Evolutionary conservation across 2,888 invertebrate genomes (phyloP).

Genomic region (Agriopis marginaria): DNA sequence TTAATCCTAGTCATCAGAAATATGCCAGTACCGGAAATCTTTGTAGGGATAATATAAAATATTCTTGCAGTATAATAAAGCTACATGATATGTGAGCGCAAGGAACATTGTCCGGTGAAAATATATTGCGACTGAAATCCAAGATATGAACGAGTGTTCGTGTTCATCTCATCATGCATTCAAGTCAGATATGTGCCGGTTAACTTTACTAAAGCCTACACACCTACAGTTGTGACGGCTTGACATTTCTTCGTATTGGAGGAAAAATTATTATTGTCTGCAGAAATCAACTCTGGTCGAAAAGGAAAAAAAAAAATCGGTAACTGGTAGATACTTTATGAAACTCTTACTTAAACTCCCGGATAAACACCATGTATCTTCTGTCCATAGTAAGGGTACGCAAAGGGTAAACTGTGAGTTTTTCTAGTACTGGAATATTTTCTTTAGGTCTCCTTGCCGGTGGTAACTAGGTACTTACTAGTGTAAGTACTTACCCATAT

Average conservation of each 20-base stretch:
- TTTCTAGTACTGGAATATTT: too few relatives aligned
- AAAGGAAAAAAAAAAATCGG: not conserved
- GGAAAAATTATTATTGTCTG: not conserved
- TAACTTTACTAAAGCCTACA: constrained; percentile 24
- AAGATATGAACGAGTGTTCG: constrained; percentile 9
- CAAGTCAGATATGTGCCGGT: constrained; percentile 14
- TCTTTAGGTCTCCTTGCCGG: too few relatives aligned
- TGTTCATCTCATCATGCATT: constrained; percentile 25
- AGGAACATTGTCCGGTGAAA: constrained; percentile 10
- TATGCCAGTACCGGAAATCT: too few relatives aligned
- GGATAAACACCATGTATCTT: too few relatives aligned
- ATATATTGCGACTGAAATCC: constrained; percentile 9
- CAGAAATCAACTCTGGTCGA: not conserved
- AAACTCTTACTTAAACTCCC: too few relatives aligned
- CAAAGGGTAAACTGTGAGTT: too few relatives aligned
- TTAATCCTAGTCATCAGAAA: too few relatives aligned
- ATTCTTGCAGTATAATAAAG: constrained; percentile 2
- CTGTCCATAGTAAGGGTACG: too few relatives aligned
- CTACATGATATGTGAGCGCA: not conserved
- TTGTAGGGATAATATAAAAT: not conserved
- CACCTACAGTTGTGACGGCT: constrained; percentile 14
- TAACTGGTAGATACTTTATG: too few relatives aligned
- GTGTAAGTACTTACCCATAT: too few relatives aligned
- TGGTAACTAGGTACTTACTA: too few relatives aligned
- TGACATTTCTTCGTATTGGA: constrained; percentile 2